phyloP scores from a whole-genome alignment of 2,888 invertebrate genomes.

The Temnothorax unifasciatus region DNA sequence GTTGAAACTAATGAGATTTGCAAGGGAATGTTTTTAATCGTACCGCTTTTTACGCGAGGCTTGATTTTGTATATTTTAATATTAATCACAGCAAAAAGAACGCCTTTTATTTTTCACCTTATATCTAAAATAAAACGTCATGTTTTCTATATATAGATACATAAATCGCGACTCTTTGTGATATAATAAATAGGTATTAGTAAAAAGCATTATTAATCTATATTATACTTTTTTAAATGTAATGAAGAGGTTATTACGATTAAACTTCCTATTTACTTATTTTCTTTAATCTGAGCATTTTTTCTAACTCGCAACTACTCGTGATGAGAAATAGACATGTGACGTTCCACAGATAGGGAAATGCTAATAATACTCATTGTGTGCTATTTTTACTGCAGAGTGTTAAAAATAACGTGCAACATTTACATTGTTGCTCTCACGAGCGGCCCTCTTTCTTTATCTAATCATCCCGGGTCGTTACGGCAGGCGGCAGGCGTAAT shows the following conservation, averaged over 20 bases:
- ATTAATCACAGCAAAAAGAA: not conserved
- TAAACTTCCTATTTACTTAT: not conserved
- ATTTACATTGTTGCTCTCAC: constrained; percentile 23
- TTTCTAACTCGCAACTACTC: not conserved
- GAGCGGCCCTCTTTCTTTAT: constrained; percentile 12
- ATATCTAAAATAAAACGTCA: not conserved
- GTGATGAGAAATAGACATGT: not conserved
- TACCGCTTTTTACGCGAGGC: not conserved
- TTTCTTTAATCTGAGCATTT: not conserved
- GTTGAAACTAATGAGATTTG: constrained; percentile 7
- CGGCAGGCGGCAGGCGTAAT: not conserved
- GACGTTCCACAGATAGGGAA: not conserved
- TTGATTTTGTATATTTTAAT: constrained; percentile 1
- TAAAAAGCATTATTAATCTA: not conserved
- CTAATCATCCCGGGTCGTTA: constrained; percentile 37
- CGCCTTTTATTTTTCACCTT: not conserved
- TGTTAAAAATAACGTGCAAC: constrained; percentile 11
- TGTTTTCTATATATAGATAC: not conserved
- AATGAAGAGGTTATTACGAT: not conserved
- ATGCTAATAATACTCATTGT: not conserved
- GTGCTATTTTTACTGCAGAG: not conserved
- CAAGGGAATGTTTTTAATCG: not conserved
- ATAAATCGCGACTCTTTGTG: not conserved
- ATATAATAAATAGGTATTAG: not conserved
- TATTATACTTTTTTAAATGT: not conserved